Base-by-base conservation (phyloP, 2,113 vertebrate species). In the Lampris incognitus region DNA sequence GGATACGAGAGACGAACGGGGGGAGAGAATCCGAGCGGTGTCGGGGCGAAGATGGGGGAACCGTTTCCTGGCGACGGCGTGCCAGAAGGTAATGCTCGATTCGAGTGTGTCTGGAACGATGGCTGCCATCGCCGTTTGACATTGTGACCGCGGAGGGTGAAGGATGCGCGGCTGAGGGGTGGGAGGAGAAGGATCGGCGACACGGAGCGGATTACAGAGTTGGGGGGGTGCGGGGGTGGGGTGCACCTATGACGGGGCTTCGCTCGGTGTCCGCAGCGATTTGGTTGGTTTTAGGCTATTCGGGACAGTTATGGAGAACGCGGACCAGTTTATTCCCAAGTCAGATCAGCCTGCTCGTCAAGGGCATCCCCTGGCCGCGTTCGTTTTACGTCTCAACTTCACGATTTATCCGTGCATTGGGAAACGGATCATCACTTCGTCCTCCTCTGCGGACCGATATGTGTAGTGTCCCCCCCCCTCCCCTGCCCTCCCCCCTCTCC, bases 91-190 rank as follows among this genome's bases (percentile, higher is more conserved):
- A 92, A 60, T 44, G 1, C 60, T 44, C 40, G 9, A 42, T 2
- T n/a, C 39, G 60, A 13, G 49, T 60, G 13, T 69, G 7, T 24
- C 38, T 0, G 37, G 66, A 61, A 66, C 24, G 24, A 24, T 24
- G n/a, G 6, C 44, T 69, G 77, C 58, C 74, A 9, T 46, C 41
- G 1, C 63, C 50, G 90, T 91, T 92, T 91, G 91, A 93, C 92
- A 93, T 93, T 92, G 90, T 91, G 89, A 89, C 90, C 90, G 84
- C 74, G 70, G 83, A 85, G 89, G 91, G 88, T 91, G 90, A 92
- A 87, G 86, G 89, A 91, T 92, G 88, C 87, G 90, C 70, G 75
- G 79, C 68, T 86, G 82, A 79, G 64, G 86, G 78, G 78, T 81
- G 88, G 85, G 83, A 90, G 87, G 84, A 81, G 83, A 84, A 66